Evolutionary conservation across 37 sponge, comb jelly and placozoan species (phyloP), one percentile per base, ranked within the genome.

Genomic region (Hexactinellida sp.): DNA sequence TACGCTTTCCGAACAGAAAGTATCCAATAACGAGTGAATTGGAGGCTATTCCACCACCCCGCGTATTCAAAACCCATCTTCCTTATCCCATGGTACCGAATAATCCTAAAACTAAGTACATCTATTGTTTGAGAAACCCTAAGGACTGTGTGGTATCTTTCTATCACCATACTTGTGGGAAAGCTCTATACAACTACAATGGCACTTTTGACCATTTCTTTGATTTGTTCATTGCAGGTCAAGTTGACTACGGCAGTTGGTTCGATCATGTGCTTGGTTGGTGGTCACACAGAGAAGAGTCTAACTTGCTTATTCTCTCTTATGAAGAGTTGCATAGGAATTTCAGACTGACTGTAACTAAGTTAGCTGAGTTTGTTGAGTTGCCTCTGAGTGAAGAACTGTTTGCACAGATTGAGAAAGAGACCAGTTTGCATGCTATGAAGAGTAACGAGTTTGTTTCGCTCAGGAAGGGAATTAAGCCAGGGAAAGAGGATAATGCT

Each of bases 31-130:
- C 10, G 13, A 41, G 47, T 41, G 47, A 41, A 41, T 16, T 41
- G 13, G 47, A 41, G 10, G 5, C 10, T 19, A 87, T 87, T 28
- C 88, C 88, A 19, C 38, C 83, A 0, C 92, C 92, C 21, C 84
- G 92, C 28, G 55, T 82, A 23, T 83, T 92, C 76, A 92, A 89
- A 71, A 87, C 88, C 82, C 92, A 92, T 54, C 30, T 85, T 9
- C 88, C 90, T 23, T 87, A 89, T 76, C 35, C 38, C 38, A 55
- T 83, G 24, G 36, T 87, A 37, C 88, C 91, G 10, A 38, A 24
- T n/a, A 35, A 88, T 37, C 82, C 86, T 83, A 85, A 87, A n/a
- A 84, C 88, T 51, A 92, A 92, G 83, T 92, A 90, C 82, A 88
- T 92, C 85, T 86, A 85, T 23, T 88, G 88, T 30, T 82, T 37